These are phyloP conservation scores for Tyria jacobaeae DNA, from an alignment of 2,888 invertebrate genomes.

Conservation along the genomic window DNA sequence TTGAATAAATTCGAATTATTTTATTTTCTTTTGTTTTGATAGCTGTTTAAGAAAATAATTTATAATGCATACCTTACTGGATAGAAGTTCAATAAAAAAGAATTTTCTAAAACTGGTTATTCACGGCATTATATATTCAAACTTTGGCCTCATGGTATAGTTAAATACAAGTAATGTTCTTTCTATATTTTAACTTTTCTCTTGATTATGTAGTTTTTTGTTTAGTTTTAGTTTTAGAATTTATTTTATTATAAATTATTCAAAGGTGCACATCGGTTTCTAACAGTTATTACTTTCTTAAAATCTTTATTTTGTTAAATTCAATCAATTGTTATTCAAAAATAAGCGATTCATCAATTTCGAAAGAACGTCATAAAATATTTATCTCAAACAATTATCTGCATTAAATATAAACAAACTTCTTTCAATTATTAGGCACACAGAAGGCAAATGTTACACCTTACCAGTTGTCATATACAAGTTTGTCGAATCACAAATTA, in stretches of 20 bases:
- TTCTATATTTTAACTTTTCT: slow-evolving; percentile 5
- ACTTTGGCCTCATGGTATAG: slow-evolving; percentile 12
- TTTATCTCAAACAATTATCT: neutral
- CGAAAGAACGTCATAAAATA: slow-evolving; percentile 13
- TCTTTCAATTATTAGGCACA: slow-evolving; percentile 20
- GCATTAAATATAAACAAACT: slow-evolving; percentile 5
- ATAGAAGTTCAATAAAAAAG: slow-evolving; percentile 21
- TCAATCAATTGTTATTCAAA: slow-evolving; percentile 4
- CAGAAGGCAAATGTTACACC: slow-evolving; percentile 25
- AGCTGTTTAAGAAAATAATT: slow-evolving; percentile 28
- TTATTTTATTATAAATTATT: neutral
- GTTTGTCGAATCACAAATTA: slow-evolving; percentile 44
- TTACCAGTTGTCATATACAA: slow-evolving; percentile 30
- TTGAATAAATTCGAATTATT: neutral
- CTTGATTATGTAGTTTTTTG: neutral
- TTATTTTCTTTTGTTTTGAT: slow-evolving; percentile 6
- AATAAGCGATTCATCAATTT: slow-evolving; percentile 9
- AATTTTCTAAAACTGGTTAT: slow-evolving; percentile 31
- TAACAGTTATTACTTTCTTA: neutral
- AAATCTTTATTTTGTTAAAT: neutral
- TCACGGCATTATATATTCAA: slow-evolving; percentile 15
- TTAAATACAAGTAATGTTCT: slow-evolving; percentile 17
- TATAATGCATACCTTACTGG: slow-evolving; percentile 27
- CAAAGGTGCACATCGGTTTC: neutral
- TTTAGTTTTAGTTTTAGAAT: neutral